Percentiles rank a stretch among this genome's conserved stretches.
phyloP scores from a whole-genome alignment of 2,113 vertebrate species.

The Uria lomvia region DNA sequence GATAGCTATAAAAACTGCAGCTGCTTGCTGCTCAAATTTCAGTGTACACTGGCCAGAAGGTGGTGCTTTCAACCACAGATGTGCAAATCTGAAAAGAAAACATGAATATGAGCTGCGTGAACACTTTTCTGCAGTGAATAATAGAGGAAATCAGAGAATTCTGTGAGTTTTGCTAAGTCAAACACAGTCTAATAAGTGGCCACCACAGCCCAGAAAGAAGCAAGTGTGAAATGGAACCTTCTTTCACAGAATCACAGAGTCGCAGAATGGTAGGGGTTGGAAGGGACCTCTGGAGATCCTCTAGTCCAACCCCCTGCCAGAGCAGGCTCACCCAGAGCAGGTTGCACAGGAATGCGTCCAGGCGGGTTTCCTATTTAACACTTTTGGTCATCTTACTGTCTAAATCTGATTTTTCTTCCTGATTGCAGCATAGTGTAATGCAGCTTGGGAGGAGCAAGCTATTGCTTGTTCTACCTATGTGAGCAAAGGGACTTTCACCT shows the following conservation, averaged over 20 bases:
- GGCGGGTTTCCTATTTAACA: not conserved
- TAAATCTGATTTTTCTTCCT: not conserved
- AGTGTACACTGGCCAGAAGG: conserved; percentile 15
- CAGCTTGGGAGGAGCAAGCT: not conserved
- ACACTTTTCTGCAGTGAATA: not conserved
- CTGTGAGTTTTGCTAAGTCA: not conserved
- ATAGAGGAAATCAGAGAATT: not conserved
- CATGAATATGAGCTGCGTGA: not conserved
- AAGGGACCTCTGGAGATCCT: too few relatives aligned
- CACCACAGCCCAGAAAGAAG: not conserved
- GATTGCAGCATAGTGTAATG: not conserved
- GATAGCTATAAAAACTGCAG: not conserved
- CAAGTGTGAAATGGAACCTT: not conserved
- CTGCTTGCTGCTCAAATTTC: not conserved
- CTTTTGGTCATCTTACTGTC: not conserved
- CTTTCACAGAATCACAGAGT: not conserved
- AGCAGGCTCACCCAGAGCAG: too few relatives aligned
- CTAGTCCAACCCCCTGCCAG: too few relatives aligned
- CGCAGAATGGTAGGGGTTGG: too few relatives aligned
- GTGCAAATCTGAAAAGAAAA: not conserved
- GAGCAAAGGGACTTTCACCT: not conserved
- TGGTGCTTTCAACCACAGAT: conserved; percentile 51
- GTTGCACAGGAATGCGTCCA: too few relatives aligned
- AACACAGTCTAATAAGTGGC: not conserved
- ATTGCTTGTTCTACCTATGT: not conserved